Evolutionary conservation across 2,113 vertebrate species (phyloP).

Genomic region (Microcebus ravelobensis): DNA sequence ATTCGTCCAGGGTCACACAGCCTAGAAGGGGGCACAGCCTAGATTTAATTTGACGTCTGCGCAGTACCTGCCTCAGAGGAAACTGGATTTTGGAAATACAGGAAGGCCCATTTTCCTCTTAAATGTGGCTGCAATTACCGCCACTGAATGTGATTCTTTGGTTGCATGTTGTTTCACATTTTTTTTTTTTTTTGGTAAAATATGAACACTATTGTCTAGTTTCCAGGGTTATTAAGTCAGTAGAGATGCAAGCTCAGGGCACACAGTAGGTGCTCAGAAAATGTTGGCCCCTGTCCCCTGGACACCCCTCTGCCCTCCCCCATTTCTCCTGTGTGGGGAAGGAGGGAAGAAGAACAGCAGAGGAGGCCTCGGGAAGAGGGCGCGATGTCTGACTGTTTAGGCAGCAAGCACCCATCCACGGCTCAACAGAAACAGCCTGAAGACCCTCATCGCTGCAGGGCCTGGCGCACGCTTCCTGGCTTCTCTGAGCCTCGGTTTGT

Average conservation of each 20-base stretch:
- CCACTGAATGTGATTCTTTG: not conserved
- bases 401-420: no score
- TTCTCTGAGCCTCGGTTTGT: not conserved
- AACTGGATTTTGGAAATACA: not conserved
- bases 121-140: not conserved
- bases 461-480: not conserved
- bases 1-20: not conserved
- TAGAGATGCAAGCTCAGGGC: not conserved
- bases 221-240: not conserved
- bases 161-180: not conserved
- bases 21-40: not conserved
- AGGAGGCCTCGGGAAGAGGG: not conserved
- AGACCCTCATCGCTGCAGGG: not conserved
- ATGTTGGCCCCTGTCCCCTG: not conserved
- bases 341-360: fast-evolving
- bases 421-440: not conserved
- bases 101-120: not conserved
- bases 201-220: not conserved
- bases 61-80: not conserved
- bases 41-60: not conserved
- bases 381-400: not conserved
- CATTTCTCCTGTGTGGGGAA: not conserved
- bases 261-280: not conserved
- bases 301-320: no score
- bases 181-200: not conserved